A percentile compares a stretch with the other conserved stretches of the same genome.
Evolutionary conservation across 2,888 invertebrate species (phyloP).

Genomic region (Halictus ligatus): DNA sequence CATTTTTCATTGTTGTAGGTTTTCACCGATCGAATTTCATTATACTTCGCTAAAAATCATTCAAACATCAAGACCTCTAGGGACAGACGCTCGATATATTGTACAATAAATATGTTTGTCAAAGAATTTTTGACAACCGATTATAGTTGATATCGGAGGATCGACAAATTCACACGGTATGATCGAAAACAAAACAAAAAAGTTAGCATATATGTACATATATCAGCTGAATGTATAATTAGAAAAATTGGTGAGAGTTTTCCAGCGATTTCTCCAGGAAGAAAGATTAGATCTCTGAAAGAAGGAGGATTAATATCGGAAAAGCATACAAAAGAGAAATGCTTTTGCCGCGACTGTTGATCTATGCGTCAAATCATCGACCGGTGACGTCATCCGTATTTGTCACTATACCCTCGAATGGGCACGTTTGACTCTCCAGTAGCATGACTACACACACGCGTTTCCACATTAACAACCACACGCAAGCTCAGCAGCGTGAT

Average conservation of each 20-base stretch:
- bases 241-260: too few relatives aligned
- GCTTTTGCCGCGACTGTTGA: neutral
- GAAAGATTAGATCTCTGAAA: too few relatives aligned
- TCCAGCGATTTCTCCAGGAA: too few relatives aligned
- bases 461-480: neutral
- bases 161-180: neutral
- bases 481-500: neutral
- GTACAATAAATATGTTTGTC: neutral
- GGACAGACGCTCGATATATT: neutral
- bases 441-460: neutral
- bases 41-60: neutral
- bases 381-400: neutral
- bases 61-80: neutral
- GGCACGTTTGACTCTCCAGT: neutral
- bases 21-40: neutral
- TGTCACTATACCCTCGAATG: neutral
- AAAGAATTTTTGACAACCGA: neutral
- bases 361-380: neutral
- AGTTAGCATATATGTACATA: neutral
- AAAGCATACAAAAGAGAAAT: neutral
- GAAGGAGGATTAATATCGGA: neutral
- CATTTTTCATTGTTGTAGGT: slow-evolving; percentile 57
- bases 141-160: neutral
- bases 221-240: too few relatives aligned
- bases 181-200: neutral